Evolutionary conservation across 2,888 invertebrate species (phyloP).

Genomic region (Macaria liturata): DNA sequence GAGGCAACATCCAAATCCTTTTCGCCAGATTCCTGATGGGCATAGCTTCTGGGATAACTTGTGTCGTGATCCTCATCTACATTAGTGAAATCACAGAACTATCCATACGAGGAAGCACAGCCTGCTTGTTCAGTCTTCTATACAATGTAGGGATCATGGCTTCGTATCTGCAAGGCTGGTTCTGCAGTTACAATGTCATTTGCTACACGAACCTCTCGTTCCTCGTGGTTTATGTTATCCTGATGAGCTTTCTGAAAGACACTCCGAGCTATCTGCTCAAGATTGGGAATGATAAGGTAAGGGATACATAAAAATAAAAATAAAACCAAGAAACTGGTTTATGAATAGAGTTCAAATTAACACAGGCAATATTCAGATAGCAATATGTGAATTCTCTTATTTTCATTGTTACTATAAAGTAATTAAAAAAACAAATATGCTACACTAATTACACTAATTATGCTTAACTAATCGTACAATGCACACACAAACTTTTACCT

Average conservation of each 20-base stretch:
- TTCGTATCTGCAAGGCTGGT: constrained; percentile 48
- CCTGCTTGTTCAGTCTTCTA: constrained; percentile 27
- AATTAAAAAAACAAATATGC: too few relatives aligned
- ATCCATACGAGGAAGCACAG: constrained; percentile 38
- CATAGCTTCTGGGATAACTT: constrained; percentile 47
- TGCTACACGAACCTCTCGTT: constrained; percentile 42
- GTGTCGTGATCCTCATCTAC: constrained; percentile 75
- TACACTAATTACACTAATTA: too few relatives aligned
- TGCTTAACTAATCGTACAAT: too few relatives aligned
- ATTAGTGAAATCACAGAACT: constrained; percentile 73
- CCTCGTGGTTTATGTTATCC: constrained; percentile 34
- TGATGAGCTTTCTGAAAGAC: constrained; percentile 42
- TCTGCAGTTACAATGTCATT: constrained; percentile 44
- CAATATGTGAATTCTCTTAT: too few relatives aligned
- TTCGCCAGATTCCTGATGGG: constrained; percentile 72
- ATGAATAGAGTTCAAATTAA: too few relatives aligned
- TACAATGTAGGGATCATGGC: constrained; percentile 41
- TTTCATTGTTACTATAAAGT: too few relatives aligned
- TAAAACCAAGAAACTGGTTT: too few relatives aligned
- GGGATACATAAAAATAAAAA: too few relatives aligned
- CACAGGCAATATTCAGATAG: too few relatives aligned
- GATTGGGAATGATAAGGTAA: constrained; percentile 44
- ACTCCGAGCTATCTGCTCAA: constrained; percentile 44
- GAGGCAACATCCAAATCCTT: constrained; percentile 46
- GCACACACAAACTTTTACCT: too few relatives aligned